phyloP scores from a whole-genome alignment of 2,797 vertebrate genomes.

The Acanthornis magna region DNA sequence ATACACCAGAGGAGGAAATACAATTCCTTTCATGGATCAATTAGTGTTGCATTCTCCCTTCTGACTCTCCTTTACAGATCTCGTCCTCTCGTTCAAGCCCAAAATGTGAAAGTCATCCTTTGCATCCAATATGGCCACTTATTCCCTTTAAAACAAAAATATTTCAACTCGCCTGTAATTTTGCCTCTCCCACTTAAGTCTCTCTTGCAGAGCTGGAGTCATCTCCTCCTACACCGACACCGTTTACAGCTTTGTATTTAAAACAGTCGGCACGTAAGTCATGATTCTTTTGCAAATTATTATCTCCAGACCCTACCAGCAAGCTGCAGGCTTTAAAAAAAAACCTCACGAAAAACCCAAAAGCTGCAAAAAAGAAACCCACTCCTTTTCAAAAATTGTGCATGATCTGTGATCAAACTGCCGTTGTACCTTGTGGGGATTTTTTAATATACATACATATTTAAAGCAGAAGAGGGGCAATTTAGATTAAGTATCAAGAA shows the following conservation, averaged over 20 bases:
- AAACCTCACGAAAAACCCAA: not conserved
- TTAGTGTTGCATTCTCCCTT: not conserved
- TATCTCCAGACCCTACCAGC: conserved; percentile 39
- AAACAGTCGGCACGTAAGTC: conserved; percentile 54
- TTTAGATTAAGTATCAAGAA: not conserved
- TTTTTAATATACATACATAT: not conserved
- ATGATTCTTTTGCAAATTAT: conserved; percentile 57
- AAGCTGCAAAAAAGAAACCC: not conserved
- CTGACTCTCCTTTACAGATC: not conserved
- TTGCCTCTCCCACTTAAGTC: conserved; percentile 19
- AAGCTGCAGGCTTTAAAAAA: not conserved
- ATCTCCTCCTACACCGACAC: conserved; percentile 57
- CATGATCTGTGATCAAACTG: not conserved
- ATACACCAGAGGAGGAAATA: not conserved
- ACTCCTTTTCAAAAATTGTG: not conserved
- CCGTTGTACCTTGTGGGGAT: not conserved
- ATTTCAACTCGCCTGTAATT: conserved; percentile 14
- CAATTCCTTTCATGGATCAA: not conserved
- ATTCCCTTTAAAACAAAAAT: conserved; percentile 4
- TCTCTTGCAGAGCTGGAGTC: conserved; percentile 51
- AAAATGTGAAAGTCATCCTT: not conserved
- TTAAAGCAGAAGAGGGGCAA: not conserved
- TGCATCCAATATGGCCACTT: conserved; percentile 12
- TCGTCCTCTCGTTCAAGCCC: not conserved
- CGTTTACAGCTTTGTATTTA: conserved; percentile 63